A percentile compares a stretch with the other conserved stretches of the same genome.
These are phyloP conservation scores for Mimachlamys varia DNA, from an alignment of 2,888 invertebrate genomes.

Conservation along the genomic window DNA sequence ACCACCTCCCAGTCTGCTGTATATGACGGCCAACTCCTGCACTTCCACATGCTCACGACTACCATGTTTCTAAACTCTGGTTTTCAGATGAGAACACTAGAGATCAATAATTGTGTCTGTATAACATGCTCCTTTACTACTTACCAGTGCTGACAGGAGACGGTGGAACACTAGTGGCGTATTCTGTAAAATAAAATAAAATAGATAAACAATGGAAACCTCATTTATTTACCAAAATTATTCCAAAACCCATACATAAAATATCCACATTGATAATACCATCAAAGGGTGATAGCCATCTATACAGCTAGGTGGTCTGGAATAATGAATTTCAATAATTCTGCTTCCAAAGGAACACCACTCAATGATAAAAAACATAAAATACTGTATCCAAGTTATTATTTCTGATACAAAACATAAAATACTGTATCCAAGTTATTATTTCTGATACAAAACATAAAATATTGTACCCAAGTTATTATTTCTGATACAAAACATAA, in stretches of 20 bases:
- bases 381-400: too few relatives aligned
- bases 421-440: too few relatives aligned
- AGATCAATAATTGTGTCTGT: background rate
- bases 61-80: background rate
- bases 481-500: too few relatives aligned
- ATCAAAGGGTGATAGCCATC: background rate
- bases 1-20: too few relatives aligned
- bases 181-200: background rate
- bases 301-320: background rate
- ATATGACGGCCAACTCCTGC: background rate
- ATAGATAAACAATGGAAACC: background rate
- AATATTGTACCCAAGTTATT: too few relatives aligned
- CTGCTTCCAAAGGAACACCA: background rate
- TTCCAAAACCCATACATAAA: background rate
- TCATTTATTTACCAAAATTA: background rate
- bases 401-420: too few relatives aligned
- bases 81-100: background rate
- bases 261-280: background rate
- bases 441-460: too few relatives aligned
- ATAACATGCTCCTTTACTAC: background rate
- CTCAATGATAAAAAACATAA: background rate
- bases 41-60: background rate
- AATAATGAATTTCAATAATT: background rate
- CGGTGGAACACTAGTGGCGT: background rate
- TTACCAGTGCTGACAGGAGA: conserved; percentile 28